Evolutionary conservation across 2,797 vertebrate genomes (phyloP).

Genomic region (Sparidentex hasta): DNA sequence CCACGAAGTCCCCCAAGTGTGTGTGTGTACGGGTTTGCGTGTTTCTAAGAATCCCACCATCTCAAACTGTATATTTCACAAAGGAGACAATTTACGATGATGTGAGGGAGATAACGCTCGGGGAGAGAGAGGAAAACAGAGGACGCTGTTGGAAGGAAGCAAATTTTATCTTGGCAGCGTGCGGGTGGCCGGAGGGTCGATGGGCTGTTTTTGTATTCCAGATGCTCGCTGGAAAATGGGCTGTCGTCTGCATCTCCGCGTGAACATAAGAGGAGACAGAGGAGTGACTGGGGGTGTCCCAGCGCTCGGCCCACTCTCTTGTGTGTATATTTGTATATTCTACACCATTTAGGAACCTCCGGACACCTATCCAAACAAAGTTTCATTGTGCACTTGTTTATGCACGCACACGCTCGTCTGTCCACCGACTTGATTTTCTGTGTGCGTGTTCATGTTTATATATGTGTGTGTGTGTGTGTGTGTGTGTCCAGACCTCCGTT

Average conservation of each 20-base stretch:
- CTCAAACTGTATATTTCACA: slow-evolving; percentile 55
- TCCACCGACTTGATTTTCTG: slow-evolving; percentile 43
- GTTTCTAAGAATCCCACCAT: slow-evolving; percentile 43
- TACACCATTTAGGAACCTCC: slow-evolving; percentile 32
- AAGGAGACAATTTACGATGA: slow-evolving; percentile 59
- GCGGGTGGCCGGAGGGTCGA: slow-evolving; percentile 49
- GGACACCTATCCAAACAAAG: slow-evolving; percentile 46
- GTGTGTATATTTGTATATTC: slow-evolving; percentile 30
- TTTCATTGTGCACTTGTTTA: slow-evolving; percentile 43
- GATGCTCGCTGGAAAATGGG: slow-evolving; percentile 61
- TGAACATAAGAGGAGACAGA: slow-evolving; percentile 42
- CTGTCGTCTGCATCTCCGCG: slow-evolving; percentile 53
- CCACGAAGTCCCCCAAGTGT: slow-evolving; percentile 54
- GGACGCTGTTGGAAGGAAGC: slow-evolving; percentile 43
- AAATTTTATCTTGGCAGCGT: slow-evolving; percentile 53
- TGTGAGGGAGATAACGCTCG: slow-evolving; percentile 41
- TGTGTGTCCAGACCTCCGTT: slow-evolving; percentile 36
- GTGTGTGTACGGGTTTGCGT: slow-evolving; percentile 25
- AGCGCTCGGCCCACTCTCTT: slow-evolving; percentile 5
- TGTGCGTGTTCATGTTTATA: slow-evolving; percentile 24
- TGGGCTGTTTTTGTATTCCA: slow-evolving; percentile 63
- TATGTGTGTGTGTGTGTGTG: too few species aligned
- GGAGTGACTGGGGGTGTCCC: slow-evolving; percentile 26
- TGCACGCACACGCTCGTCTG: slow-evolving; percentile 4
- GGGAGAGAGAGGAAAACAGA: slow-evolving; percentile 49